These are phyloP conservation scores for Bradypodion ventrale DNA, from an alignment of 2,797 vertebrate species.

Conservation along the genomic window DNA sequence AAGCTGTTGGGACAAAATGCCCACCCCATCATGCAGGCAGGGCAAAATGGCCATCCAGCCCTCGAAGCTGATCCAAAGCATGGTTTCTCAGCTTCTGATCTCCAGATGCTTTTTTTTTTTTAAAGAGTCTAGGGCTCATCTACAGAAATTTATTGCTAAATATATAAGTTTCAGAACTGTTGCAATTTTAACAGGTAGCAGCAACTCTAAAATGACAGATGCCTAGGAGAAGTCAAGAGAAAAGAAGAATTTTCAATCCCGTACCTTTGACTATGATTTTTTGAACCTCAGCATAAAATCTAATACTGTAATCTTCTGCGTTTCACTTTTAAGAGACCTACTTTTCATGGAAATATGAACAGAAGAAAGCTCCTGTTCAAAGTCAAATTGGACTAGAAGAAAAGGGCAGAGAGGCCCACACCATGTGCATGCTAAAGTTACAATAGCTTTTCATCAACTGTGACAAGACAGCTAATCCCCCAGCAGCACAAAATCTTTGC, in stretches of 20 bases:
- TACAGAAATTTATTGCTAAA: background rate
- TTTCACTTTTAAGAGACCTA: background rate
- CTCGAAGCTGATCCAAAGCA: too few species aligned
- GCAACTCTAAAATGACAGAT: background rate
- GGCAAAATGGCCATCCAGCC: too few species aligned
- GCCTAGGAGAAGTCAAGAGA: background rate
- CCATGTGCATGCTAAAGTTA: background rate
- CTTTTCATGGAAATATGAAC: background rate
- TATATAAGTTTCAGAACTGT: background rate
- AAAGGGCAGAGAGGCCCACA: too few species aligned
- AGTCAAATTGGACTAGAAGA: background rate
- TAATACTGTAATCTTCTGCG: background rate
- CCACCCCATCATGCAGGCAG: too few species aligned
- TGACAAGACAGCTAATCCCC: slow-evolving; percentile 45
- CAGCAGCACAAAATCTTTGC: slow-evolving; percentile 7
- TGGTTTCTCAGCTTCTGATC: too few species aligned
- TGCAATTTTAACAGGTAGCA: background rate
- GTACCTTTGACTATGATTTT: background rate
- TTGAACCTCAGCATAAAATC: background rate
- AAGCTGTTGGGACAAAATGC: too few species aligned
- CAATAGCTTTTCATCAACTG: slow-evolving; percentile 20
- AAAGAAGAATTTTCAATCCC: background rate
- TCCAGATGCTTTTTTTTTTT: too few species aligned
- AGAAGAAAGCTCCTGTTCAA: background rate
- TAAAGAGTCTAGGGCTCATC: background rate